Percentiles rank a stretch among this genome's conserved stretches.
phyloP scores from a whole-genome alignment of 2,797 vertebrate species.

The Sus cebifrons region DNA sequence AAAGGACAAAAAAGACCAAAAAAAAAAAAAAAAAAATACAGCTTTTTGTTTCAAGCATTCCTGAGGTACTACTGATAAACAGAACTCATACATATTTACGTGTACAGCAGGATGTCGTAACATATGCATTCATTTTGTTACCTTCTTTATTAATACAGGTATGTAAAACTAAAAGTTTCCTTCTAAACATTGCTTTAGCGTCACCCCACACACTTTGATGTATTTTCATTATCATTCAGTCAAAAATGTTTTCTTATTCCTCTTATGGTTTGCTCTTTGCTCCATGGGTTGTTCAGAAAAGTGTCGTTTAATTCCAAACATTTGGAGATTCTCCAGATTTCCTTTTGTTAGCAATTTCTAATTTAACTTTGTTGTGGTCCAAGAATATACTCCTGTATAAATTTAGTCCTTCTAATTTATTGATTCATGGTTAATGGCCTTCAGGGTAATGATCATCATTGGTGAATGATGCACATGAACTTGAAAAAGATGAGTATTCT shows the following conservation, averaged over 20 bases:
- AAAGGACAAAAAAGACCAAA: no score
- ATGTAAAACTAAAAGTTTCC: neutral
- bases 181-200: neutral
- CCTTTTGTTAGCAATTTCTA: neutral
- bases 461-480: neutral
- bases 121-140: neutral
- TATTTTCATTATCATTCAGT: neutral
- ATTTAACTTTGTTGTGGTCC: neutral
- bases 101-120: neutral
- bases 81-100: neutral
- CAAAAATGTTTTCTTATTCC: conserved; percentile 14
- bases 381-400: neutral
- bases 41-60: neutral
- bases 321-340: neutral
- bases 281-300: neutral
- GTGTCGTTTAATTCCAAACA: neutral
- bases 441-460: neutral
- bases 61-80: neutral
- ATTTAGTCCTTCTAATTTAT: neutral
- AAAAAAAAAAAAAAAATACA: no score
- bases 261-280: neutral
- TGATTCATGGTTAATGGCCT: neutral
- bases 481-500: neutral
- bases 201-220: neutral
- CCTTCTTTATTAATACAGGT: neutral